A percentile compares a stretch with the other conserved stretches of the same genome.
Conservation (phyloP, 2,113 vertebrate species). For the Myotis lucifugus region DNA sequence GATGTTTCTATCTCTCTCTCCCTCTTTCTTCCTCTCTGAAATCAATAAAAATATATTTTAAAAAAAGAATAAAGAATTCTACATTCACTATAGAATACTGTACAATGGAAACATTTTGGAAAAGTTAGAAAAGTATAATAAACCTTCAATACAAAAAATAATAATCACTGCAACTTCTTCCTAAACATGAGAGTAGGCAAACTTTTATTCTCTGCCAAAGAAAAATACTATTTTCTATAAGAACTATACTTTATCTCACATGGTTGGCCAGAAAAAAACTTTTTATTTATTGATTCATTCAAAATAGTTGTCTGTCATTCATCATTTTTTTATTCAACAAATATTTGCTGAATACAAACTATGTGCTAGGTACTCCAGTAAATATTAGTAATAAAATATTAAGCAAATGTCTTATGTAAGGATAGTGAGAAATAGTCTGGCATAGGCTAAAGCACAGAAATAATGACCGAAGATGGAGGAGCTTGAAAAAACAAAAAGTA, state of each 20-base stretch:
- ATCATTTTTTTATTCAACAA: not conserved
- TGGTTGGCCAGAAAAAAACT: not conserved
- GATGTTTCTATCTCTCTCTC: no score
- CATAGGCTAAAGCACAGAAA: not conserved
- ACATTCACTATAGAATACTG: not conserved
- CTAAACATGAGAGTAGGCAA: not conserved
- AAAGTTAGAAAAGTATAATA: not conserved
- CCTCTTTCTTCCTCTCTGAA: no score
- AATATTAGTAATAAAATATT: not conserved
- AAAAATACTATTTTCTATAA: conserved; percentile 3
- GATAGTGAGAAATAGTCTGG: not conserved
- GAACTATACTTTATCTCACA: not conserved
- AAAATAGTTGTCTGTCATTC: not conserved
- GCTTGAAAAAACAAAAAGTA: not conserved
- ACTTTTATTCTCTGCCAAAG: conserved; percentile 14
- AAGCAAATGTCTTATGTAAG: not conserved
- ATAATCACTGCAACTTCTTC: not conserved
- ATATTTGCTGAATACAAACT: not conserved
- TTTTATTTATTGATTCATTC: not conserved
- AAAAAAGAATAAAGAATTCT: conserved; percentile 5
- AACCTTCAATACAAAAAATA: not conserved
- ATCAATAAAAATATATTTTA: no score
- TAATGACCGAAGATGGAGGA: not conserved
- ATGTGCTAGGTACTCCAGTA: not conserved
- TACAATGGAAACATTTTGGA: not conserved